phyloP scores from a whole-genome alignment of 1,140 invertebrate species.

The Metaphire vulgaris region DNA sequence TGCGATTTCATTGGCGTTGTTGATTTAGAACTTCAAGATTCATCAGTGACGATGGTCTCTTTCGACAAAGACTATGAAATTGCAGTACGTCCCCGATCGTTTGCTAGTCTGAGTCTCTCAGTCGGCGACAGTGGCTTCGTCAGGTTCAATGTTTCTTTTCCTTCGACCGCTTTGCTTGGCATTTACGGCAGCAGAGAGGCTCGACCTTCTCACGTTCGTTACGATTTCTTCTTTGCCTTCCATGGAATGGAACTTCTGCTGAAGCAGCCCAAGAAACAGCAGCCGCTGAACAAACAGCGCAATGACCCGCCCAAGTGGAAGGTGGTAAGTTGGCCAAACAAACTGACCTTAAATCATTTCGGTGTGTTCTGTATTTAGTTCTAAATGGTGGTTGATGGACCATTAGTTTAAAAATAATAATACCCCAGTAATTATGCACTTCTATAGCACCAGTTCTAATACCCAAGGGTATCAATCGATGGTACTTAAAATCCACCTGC shows the following conservation, averaged over 20 bases:
- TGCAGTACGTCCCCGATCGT: constrained; percentile 81
- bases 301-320: too few relatives aligned
- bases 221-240: constrained; percentile 87
- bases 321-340: too few relatives aligned
- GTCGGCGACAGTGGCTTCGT: constrained; percentile 61
- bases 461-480: too few relatives aligned
- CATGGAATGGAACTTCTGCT: constrained; percentile 65
- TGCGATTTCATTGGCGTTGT: too few relatives aligned
- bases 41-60: constrained; percentile 5
- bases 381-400: too few relatives aligned
- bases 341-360: too few relatives aligned
- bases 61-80: constrained; percentile 47
- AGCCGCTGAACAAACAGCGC: not conserved
- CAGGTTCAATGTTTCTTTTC: constrained; percentile 87
- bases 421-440: too few relatives aligned
- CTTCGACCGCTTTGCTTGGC: constrained; percentile 80
- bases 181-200: constrained; percentile 86
- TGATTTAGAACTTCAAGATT: too few relatives aligned
- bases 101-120: constrained; percentile 94
- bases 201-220: constrained; percentile 87
- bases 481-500: too few relatives aligned
- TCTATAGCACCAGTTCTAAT: too few relatives aligned
- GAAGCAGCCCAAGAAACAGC: not conserved
- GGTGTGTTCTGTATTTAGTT: too few relatives aligned
- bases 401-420: too few relatives aligned